Evolutionary conservation across 1,140 invertebrate species (phyloP), one percentile per base, ranked within the genome.

Genomic region (Lineus longissimus): DNA sequence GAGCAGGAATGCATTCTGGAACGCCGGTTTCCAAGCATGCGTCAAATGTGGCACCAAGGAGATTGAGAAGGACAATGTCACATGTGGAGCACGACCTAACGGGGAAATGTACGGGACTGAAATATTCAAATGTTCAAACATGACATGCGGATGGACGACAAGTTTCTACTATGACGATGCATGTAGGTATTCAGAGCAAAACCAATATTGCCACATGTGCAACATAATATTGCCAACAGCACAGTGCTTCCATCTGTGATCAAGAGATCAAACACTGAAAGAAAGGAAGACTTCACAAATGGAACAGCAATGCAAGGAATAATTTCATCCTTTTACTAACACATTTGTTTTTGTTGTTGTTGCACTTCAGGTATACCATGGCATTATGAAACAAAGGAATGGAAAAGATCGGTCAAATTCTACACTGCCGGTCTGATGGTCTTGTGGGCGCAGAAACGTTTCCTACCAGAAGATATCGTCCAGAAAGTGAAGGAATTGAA

Each of bases 21-120:
- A 69, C 62, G 64, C 62, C 30, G 65, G 65, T 1, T 64, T 69
- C 11, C 30, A 61, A 1, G 60, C 60, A 6, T 69, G 68, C 33
- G 23, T 54, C 27, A 51, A 62, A 17, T 69, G 68, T 31, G 68
- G 65, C 0, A 57, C 63, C 15, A 36, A 41, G 30, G 60, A 66
- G 22, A 58, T 69, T 4, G 56, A 58, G 54, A 54, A 65, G n/a
- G 56, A 62, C 17, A 62, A 69, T 29, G 67, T 66, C 23, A 61
- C 59, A 43, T 62, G 62, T 25, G 68, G 68, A n/a, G 43, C 67
- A 17, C 61, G 65, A n/a, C 31, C 40, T 1, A 66, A 69, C 31
- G 68, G 67, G 2, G 64, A 69, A 23, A 55, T 45, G n/a, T 69
- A 61, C 33, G 68, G 68, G 17, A 67, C 65, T 0, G 62, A 64